phyloP scores from a whole-genome alignment of 1,140 invertebrate species.

The Heliconius congener region DNA sequence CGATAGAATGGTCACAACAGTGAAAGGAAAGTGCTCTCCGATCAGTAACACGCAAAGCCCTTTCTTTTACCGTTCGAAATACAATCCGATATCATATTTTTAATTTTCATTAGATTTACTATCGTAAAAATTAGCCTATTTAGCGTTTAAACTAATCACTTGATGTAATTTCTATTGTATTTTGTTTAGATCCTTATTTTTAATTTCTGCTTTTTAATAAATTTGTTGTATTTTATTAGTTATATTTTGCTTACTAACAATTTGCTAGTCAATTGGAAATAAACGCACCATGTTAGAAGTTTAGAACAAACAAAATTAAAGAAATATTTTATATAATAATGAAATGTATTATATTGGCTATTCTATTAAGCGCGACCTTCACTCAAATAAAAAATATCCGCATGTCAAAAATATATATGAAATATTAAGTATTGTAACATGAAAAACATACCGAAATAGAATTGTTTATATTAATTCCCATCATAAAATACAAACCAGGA shows the following conservation, averaged over 20 bases:
- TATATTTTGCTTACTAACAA: no score
- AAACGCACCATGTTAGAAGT: no score
- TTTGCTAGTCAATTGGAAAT: no score
- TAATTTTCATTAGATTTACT: neutral
- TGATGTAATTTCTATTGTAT: neutral
- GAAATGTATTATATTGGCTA: no score
- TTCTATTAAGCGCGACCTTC: no score
- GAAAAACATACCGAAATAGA: no score
- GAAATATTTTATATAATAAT: no score
- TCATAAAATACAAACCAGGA: neutral
- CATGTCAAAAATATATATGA: no score
- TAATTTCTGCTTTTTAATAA: neutral
- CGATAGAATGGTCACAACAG: constrained; percentile 18
- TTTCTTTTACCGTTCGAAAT: constrained; percentile 13
- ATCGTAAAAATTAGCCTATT: constrained; percentile 1
- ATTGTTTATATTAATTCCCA: no score
- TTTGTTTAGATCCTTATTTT: neutral
- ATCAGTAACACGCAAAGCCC: neutral
- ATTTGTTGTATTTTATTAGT: neutral
- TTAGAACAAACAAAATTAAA: no score
- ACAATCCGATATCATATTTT: constrained; percentile 15
- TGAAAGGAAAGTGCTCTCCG: constrained; percentile 13
- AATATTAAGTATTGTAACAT: no score
- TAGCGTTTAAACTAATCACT: neutral
- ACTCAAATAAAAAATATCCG: no score